Evolutionary conservation across 2,888 invertebrate genomes (phyloP), one percentile per base, ranked within the genome.

Genomic region (Miltochrista miniata): DNA sequence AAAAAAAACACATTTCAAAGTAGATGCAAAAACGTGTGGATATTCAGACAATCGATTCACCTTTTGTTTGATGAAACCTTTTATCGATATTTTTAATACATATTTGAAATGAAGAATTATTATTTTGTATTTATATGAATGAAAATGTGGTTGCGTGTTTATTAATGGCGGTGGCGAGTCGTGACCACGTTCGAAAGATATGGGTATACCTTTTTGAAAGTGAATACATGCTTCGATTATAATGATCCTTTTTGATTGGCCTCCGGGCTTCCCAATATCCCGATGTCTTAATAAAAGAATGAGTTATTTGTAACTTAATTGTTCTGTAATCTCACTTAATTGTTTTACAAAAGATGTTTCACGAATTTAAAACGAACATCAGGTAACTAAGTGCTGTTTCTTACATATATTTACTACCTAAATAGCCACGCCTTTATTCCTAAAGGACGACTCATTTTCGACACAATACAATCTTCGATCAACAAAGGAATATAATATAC

Each of bases 51-150:
- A 70, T 68, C 70, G 76, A 74, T 72, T 65, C 68, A 59, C 70
- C 79, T 72, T 83, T 87, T 85, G 83, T n/a, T n/a, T n/a, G n/a
- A n/a, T n/a, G n/a, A n/a, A n/a, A 56, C 60, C 59, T 57, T 70
- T 70, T 64, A 69, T 70, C 58, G 55, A 49, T 48, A 63, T 59
- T 56, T 62, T 66, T 63, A 38, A 48, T 51, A 36, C 46, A 35
- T 29, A 24, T 51, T 59, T 58, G 60, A 56, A 52, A 46, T 54
- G 49, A 38, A 52, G 61, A 51, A 64, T n/a, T 59, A 53, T 61
- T 54, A 64, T 57, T 53, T 63, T 68, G 58, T 61, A 57, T 64
- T 67, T 59, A n/a, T 51, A 61, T 66, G 64, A 63, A 67, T 70
- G 60, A 59, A 70, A 65, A 59, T 64, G 59, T 52, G 64, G 62